Base-by-base conservation (phyloP, 2,113 vertebrate species). In the Thunnus maccoyii region DNA sequence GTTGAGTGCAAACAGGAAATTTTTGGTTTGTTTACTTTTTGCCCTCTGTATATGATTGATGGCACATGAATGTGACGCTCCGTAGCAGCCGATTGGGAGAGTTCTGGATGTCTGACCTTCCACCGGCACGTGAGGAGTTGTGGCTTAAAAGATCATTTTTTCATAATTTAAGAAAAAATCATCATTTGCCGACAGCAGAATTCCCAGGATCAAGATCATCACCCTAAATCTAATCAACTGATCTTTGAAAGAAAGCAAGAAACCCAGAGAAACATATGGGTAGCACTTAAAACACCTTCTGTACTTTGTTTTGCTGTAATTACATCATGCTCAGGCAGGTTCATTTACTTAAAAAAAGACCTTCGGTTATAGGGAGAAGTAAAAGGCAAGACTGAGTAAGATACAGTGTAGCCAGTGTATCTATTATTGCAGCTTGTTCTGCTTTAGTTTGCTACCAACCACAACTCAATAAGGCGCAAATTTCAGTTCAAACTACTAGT, bases 91-190 rank as follows among this genome's bases (percentile, higher is more conserved):
- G 57, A 77, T 82, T 75, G 20, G 14, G 1, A 68, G 36, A 22
- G 48, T 67, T 54, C n/a, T 20, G 25, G 2, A 56, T 51, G 30
- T 74, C 64, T 67, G 78, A 86, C 78, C 52, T 74, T 82, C 75
- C 18, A 30, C 44, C 15, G 67, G 11, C 58, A 61, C 22, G 50
- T 13, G 5, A 46, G 61, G 9, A 22, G 56, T 14, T 62, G 17
- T 36, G 47, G 32, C 55, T 76, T 46, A 36, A 62, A 17, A 47
- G 18, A 10, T 18, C 2, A 81, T 68, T 64, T 66, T 61, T 71
- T 82, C 17, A 51, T 69, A 10, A 47, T 75, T 70, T 51, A 36
- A 9, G 1, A 41, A 41, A 77, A n/a, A 20, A 64, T 77, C 20
- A 78, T 77, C 11, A 54, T 65, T 55, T 55, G 55, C 44, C 78